Base-by-base conservation (phyloP, 2,113 vertebrate species). In the Rhegmatorhina hoffmannsi region DNA sequence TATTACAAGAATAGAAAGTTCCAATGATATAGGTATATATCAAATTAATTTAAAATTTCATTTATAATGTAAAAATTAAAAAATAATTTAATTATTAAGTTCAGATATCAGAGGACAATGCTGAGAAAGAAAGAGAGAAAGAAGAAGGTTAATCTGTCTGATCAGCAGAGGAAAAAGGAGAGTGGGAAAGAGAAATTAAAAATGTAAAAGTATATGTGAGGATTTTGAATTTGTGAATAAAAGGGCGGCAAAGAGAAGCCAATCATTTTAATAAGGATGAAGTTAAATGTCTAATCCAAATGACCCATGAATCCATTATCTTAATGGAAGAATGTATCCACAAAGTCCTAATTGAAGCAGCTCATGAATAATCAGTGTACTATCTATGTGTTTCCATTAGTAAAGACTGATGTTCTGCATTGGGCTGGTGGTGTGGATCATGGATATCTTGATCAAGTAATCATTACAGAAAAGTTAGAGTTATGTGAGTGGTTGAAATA, bases 221-320 rank as follows among this genome's bases (percentile, higher is more conserved):
- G 36, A 55, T 63, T 64, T 73, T 67, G 69, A 78, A 77, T 67
- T 56, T 7, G 28, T 11, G 11, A 58, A 87, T 56, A 74, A 91
- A 87, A 28, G 6, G 26, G 31, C 82, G 25, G 13, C 26, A 87
- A 44, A 81, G 21, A 60, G 60, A 89, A 87, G 49, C 11, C 20
- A 75, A 76, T 49, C 44, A 46, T 6, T 66, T 92, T 86, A 91
- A 94, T 87, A 94, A 86, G 59, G 70, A 96, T 58, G 26, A 59
- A 94, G n/a, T 88, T 94, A 49, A 38, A 80, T 17, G 28, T 90
- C 79, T 86, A 74, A 77, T 90, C 59, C 59, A 93, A 93, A 96
- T 90, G 92, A 97, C 72, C 63, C 86, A 83, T 88, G 59, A 93
- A 92, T 83, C 36, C 72, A 59, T 70, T 90, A 46, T 33, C 67